Evolutionary conservation across 2,797 vertebrate genomes (phyloP), one percentile per base, ranked within the genome.

Genomic region (Decapterus maruadsi): DNA sequence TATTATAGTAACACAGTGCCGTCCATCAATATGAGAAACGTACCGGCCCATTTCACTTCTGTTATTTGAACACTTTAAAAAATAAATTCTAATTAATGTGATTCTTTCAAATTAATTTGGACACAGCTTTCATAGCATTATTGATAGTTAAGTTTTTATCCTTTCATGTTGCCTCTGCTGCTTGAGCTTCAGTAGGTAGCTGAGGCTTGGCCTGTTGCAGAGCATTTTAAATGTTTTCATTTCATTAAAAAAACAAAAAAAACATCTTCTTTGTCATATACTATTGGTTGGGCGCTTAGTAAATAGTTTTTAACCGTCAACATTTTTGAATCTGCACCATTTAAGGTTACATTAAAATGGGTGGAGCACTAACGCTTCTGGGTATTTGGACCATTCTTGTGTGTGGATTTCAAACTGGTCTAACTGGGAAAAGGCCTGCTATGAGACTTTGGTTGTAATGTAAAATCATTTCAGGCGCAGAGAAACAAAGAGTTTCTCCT

Each of bases 401-500:
- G 38, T 8, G n/a, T n/a, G n/a, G n/a, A n/a, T n/a, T n/a, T n/a
- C 48, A 29, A 48, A 38, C 19, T 6, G 54, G 31, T 9, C 55
- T 2, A 43, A 26, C 50, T 53, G 50, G 56, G 19, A 26, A 10
- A 10, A 16, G 8, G 40, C 13, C 40, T 9, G 48, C 9, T 20
- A 9, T 43, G 12, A 56, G 45, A 68, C 45, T 22, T 46, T 42
- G 16, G 22, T n/a, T 50, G 17, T 66, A 43, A 46, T 56, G 4
- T 4, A 58, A 36, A 36, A 36, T 36, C 16, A n/a, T 74, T 51
- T 45, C 43, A 55, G 31, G 36, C 13, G 54, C 19, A 0, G 17
- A 46, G 20, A 70, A 56, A 67, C 57, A 42, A 61, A 59, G 34
- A 1, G 48, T 57, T 48, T 82, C 65, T 46, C 12, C 8, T 63